Evolutionary conservation across 2,888 invertebrate species (phyloP), one percentile per base, ranked within the genome.

Genomic region (Microchrysa polita): DNA sequence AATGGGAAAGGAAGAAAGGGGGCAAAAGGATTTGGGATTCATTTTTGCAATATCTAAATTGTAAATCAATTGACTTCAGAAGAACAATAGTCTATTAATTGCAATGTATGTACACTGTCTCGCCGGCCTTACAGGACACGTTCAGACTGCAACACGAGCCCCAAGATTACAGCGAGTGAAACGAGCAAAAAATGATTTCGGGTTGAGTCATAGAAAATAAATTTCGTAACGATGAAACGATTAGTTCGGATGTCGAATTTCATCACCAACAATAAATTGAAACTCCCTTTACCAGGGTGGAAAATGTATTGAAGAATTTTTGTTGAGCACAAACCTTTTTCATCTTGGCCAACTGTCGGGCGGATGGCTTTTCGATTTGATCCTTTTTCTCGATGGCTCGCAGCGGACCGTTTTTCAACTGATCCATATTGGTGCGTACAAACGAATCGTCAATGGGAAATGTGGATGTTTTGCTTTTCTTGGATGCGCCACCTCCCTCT

Each of bases 371-470:
- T 1, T 81, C 82, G 2, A 82, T 22, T 1, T 78, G 78, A 14
- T 81, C 78, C 1, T 90, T 83, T 78, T 90, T 87, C 79, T 93
- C 92, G 79, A 92, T 88, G 1, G 90, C 91, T 65, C 87, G 87
- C 74, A 92, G 81, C 1, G 87, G 86, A 57, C 90, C 89, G 76
- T 89, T 91, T 78, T 89, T 83, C 83, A 93, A 75, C 75, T 80
- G 79, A 2, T 75, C 75, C 1, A 82, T 74, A 74, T 81, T 79
- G 10, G 79, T 78, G 67, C 77, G 67, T 0, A 72, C 44, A 0
- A 77, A 55, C 4, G 75, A 72, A 18, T 78, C 77, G 63, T 77
- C 77, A 10, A 79, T 1, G 78, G 79, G 1, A 65, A 20, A 10
- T 79, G 78, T n/a, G 78, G 77, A 72, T 79, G 78, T 0, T 80